Conservation (phyloP, 2,797 vertebrate species). For the Bovichtus variegatus region DNA sequence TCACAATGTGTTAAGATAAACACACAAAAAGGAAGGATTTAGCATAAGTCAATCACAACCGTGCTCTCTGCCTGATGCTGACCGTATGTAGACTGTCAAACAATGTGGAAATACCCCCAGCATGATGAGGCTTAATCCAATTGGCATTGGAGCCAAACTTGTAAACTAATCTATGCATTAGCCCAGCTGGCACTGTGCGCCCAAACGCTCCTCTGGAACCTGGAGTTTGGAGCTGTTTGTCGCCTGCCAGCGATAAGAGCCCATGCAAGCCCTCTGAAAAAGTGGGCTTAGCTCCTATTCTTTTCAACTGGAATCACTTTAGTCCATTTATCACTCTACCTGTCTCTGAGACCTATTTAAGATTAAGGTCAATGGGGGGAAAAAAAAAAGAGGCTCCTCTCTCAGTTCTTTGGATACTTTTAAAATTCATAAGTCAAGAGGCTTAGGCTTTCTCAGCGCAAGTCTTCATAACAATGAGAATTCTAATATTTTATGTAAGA, state of each 20-base stretch:
- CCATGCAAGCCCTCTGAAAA: constrained; percentile 60
- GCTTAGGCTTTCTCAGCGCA: constrained; percentile 85
- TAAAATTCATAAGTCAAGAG: constrained; percentile 88
- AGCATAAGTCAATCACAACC: constrained; percentile 81
- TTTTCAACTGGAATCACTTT: constrained; percentile 77
- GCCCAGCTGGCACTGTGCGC: constrained; percentile 78
- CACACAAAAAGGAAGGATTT: constrained; percentile 69
- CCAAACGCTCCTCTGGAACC: constrained; percentile 79
- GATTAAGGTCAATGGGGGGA: constrained; percentile 86
- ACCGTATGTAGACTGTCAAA: constrained; percentile 83
- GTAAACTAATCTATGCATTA: constrained; percentile 89
- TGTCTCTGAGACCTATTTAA: constrained; percentile 87
- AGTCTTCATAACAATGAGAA: constrained; percentile 86
- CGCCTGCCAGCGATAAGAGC: constrained; percentile 80
- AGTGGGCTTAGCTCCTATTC: constrained; percentile 83
- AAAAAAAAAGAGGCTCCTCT: constrained; percentile 55
- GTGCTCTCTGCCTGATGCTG: constrained; percentile 67
- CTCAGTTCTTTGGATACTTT: constrained; percentile 83
- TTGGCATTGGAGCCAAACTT: constrained; percentile 86
- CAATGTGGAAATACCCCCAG: constrained; percentile 77
- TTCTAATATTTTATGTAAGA: constrained; percentile 87
- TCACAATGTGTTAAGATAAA: constrained; percentile 76
- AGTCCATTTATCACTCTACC: constrained; percentile 85
- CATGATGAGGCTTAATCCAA: constrained; percentile 85
- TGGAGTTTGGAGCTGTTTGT: constrained; percentile 79